Evolutionary conservation across 2,797 vertebrate genomes (phyloP).

Genomic region (Myotis vivesi): DNA sequence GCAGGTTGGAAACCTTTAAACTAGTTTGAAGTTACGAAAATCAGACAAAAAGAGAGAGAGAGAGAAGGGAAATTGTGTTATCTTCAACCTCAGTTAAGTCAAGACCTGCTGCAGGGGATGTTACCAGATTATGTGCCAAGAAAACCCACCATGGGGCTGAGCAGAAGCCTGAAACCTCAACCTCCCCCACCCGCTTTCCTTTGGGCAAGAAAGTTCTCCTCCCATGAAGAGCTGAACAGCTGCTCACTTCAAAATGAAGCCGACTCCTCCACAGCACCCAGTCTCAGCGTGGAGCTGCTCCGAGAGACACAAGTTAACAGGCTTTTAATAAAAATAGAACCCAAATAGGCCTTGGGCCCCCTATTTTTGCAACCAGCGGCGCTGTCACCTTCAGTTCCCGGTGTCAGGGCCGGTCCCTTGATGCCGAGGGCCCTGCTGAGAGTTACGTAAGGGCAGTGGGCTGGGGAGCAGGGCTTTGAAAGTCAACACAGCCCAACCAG

Average conservation of each 20-base stretch:
- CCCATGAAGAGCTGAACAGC: background rate
- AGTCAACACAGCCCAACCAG: background rate
- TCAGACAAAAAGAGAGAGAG: too few relatives aligned
- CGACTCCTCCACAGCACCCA: background rate
- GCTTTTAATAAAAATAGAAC: slow-evolving; percentile 66
- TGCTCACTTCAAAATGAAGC: background rate
- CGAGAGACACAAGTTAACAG: slow-evolving; percentile 48
- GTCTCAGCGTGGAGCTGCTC: slow-evolving; percentile 38
- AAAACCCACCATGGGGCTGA: slow-evolving; percentile 48
- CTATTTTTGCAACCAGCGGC: background rate
- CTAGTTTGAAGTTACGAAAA: slow-evolving; percentile 44
- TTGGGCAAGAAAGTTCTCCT: slow-evolving; percentile 12
- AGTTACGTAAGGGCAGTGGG: background rate
- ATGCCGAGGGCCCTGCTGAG: background rate
- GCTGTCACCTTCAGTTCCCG: rapidly evolving
- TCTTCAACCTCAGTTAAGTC: background rate
- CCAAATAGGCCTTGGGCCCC: slow-evolving; percentile 22
- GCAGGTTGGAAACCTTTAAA: background rate
- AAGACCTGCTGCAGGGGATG: background rate
- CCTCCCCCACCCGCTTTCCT: too few relatives aligned
- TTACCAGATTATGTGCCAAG: background rate
- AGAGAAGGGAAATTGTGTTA: background rate
- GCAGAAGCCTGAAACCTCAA: background rate
- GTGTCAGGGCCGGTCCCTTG: background rate
- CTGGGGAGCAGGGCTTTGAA: background rate